phyloP scores from a whole-genome alignment of 2,888 invertebrate genomes.

The Rhimphoctona megacephalus region DNA sequence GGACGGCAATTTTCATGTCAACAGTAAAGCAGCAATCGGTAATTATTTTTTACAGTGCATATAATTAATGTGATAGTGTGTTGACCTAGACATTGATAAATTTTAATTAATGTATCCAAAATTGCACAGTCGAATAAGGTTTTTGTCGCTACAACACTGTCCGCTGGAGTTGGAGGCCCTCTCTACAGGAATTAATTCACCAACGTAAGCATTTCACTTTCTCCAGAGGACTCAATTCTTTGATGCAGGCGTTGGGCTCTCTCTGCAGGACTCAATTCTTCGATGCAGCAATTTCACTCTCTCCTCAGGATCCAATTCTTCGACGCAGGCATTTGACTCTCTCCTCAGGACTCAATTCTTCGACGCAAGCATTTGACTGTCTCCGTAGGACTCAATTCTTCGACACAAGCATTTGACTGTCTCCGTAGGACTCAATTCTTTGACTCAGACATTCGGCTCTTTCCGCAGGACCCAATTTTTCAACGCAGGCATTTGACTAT shows the following conservation, averaged over 20 bases:
- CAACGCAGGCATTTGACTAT: too few species aligned
- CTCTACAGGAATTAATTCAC: neutral
- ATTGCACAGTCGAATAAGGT: neutral
- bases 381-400: conserved; percentile 4
- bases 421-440: too few species aligned
- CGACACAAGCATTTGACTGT: too few species aligned
- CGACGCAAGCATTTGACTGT: neutral
- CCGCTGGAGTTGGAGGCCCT: neutral
- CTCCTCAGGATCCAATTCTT: neutral
- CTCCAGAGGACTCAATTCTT: conserved; percentile 1
- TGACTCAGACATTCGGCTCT: too few species aligned
- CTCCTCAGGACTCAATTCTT: neutral
- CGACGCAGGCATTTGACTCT: neutral
- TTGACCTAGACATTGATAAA: neutral
- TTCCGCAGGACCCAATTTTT: too few species aligned
- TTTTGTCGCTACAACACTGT: neutral
- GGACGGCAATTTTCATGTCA: neutral
- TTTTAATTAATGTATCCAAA: neutral
- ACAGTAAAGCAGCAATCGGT: conserved; percentile 23
- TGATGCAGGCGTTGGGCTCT: neutral
- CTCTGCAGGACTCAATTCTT: neutral
- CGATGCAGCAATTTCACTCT: neutral
- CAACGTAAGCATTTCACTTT: neutral
- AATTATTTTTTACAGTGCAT: conserved; percentile 8
- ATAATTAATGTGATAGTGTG: conserved; percentile 4